Evolutionary conservation across 2,797 vertebrate genomes (phyloP), one percentile per base, ranked within the genome.

Genomic region (Sphenopsis melanotis): DNA sequence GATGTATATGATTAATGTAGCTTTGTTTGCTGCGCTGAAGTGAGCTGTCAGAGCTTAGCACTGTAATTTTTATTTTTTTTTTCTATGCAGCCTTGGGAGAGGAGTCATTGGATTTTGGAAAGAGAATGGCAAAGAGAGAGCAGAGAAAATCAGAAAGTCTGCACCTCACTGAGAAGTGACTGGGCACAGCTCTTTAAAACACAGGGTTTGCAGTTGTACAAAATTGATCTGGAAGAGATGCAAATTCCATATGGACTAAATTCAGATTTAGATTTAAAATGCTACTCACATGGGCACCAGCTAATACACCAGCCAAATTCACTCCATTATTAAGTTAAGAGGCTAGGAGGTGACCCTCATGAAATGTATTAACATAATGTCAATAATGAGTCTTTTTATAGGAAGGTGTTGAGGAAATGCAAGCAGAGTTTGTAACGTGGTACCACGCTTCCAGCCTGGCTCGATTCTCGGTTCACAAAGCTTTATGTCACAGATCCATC

Each of bases 361-460:
- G 90, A 94, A 96, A 88, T 81, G 32, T 79, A 95, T 96, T 96
- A 94, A 83, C 95, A 94, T 96, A 95, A 95, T 72, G 85, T 94
- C 96, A 95, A 90, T 96, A 96, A 88, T 55, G 79, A 94, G 52
- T 78, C 80, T 90, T 91, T 94, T 94, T 91, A 93, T 76, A 76
- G 80, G 90, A 94, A 94, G 66, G 74, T 75, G 83, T 83, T 83
- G 76, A 86, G 77, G 90, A 91, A 96, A 88, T 13, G 91, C 55
- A 72, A 81, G 90, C 81, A n/a, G 83, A 72, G 89, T 80, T 91
- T 83, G 37, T 76, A 76, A 41, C 36, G 21, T 10, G 71, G 78
- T 49, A 56, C 82, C 49, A 39, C 21, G 1, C 77, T 96, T 66
- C 57, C 76, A 91, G 80, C 71, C 88, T 90, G 87, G 83, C 94